Percentiles rank a stretch among this genome's conserved stretches.
phyloP scores from a whole-genome alignment of 2,113 vertebrate species.

The Eidolon helvum region DNA sequence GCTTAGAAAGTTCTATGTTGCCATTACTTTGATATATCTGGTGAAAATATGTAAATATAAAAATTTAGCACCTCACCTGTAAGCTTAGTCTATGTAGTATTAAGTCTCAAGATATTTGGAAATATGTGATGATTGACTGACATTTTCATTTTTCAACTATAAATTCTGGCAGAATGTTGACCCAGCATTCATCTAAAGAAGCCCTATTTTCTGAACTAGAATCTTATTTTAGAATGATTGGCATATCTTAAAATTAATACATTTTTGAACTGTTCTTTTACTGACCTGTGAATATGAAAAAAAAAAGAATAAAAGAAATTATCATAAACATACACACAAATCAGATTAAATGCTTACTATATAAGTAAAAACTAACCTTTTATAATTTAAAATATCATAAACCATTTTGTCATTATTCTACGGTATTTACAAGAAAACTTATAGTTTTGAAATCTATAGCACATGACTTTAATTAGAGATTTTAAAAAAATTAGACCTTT shows the following conservation, averaged over 20 bases:
- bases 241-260: slow-evolving; percentile 33
- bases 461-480: neutral
- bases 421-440: neutral
- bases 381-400: neutral
- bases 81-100: slow-evolving; percentile 3
- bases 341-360: neutral
- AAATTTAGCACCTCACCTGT: neutral
- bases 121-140: slow-evolving; percentile 45
- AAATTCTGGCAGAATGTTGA: slow-evolving; percentile 54
- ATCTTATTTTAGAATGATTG: slow-evolving; percentile 56
- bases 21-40: neutral
- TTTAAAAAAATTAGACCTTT: neutral
- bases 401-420: neutral
- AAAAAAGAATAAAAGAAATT: slow-evolving; percentile 4
- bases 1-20: neutral
- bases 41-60: neutral
- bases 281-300: neutral
- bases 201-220: slow-evolving; percentile 1
- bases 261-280: slow-evolving; percentile 36
- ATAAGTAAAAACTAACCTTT: neutral
- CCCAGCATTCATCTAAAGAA: slow-evolving; percentile 23
- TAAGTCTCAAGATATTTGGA: slow-evolving; percentile 23
- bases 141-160: slow-evolving; percentile 56
- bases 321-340: neutral
- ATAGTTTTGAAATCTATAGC: neutral